Base-by-base conservation (phyloP, 2,888 invertebrate species). In the Lydus trimaculatus region DNA sequence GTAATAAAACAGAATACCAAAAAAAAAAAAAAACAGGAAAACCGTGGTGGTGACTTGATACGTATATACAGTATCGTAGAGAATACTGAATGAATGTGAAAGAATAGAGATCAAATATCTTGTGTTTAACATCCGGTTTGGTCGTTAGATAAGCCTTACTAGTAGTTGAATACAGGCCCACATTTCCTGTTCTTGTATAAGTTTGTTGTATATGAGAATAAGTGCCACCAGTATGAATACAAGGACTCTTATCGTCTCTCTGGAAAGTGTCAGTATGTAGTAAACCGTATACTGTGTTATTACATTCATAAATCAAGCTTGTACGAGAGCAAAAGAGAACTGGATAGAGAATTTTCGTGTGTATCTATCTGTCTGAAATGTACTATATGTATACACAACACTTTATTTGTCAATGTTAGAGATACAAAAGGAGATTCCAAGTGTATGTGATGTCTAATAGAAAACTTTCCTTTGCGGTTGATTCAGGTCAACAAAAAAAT, bases 1-100 rank as follows among this genome's bases (percentile, higher is more conserved):
- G 66, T 64, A 66, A 66, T 65, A 70, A 63, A 66, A 31, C 59
- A 8, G 9, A 17, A 64, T 43, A 64, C 58, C 4, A 28, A 28
- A 28, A 28, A 28, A 4, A 28, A 17, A 23, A 31, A 31, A 15
- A 28, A 23, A 58, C n/a, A 33, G 28, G 28, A 28, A 28, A 28
- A 28, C 5, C 33, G 33, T 33, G n/a, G n/a, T n/a, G n/a, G n/a
- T n/a, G 33, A 33, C 33, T 33, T 33, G 33, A 33, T 33, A 33
- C 33, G 33, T 3, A 33, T 33, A 33, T n/a, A 11, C 1, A 1
- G 33, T 33, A 33, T 39, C n/a, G n/a, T 39, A 8, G 43, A 8
- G 17, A 43, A 43, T 43, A 43, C 7, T 2, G 60, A 31, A 28
- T 28, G 28, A 28, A 58, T 17, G 17, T 58, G 17, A 20, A 58